These are phyloP conservation scores for Cataglyphis cursor DNA, from an alignment of 2,888 invertebrate species.

Conservation along the genomic window DNA sequence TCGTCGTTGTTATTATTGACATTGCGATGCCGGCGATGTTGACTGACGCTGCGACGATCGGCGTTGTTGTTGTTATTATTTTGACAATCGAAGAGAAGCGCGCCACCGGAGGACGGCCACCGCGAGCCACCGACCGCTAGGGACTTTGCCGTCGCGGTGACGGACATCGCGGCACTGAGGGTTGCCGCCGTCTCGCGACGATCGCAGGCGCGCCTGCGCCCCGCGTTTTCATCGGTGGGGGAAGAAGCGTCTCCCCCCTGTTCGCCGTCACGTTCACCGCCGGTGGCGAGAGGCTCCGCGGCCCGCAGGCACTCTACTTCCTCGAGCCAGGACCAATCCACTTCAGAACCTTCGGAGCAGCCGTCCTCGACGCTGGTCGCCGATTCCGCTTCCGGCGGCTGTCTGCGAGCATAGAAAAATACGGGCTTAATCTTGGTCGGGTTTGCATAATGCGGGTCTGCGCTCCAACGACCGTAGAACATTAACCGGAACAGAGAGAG, in stretches of 20 bases:
- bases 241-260: conserved; percentile 58
- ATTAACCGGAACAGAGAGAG: not conserved
- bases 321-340: conserved; percentile 86
- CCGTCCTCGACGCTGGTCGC: conserved; percentile 57
- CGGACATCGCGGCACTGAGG: conserved; percentile 85
- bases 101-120: conserved; percentile 60
- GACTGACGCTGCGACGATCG: not conserved
- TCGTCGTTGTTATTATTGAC: not conserved
- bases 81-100: conserved; percentile 25
- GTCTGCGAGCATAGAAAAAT: conserved; percentile 50
- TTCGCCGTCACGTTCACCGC: conserved; percentile 60
- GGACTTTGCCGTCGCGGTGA: conserved; percentile 83
- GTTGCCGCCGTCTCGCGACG: conserved; percentile 75
- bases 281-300: conserved; percentile 71
- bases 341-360: conserved; percentile 80
- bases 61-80: conserved; percentile 7
- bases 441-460: conserved; percentile 14
- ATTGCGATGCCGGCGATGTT: not conserved
- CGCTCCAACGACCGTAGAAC: not conserved
- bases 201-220: conserved; percentile 78
- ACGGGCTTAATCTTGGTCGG: conserved; percentile 26
- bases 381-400: conserved; percentile 47
- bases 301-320: conserved; percentile 81
- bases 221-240: conserved; percentile 70
- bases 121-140: conserved; percentile 61